Evolutionary conservation across 1,140 invertebrate species (phyloP).

Genomic region (Nephila pilipes): DNA sequence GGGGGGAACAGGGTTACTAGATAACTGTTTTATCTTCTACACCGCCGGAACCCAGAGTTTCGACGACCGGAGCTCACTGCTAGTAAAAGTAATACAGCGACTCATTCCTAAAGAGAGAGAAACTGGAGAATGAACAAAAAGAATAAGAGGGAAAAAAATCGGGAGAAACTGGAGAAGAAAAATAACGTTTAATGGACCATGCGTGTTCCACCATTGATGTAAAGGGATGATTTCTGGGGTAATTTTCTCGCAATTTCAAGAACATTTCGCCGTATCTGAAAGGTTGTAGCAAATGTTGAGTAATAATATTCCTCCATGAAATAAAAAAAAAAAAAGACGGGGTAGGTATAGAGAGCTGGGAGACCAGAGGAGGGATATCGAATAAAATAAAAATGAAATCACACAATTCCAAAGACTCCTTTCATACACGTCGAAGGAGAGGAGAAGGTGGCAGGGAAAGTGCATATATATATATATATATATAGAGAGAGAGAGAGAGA

Average conservation of each 20-base stretch:
- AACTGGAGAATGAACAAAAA: slow-evolving; percentile 26
- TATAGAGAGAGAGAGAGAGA: no score
- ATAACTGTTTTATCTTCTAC: slow-evolving; percentile 57
- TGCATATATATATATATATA: no score
- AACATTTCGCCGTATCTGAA: slow-evolving; percentile 69
- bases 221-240: slow-evolving; percentile 62
- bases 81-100: background rate
- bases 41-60: slow-evolving; percentile 7
- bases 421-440: background rate
- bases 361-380: background rate
- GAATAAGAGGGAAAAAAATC: slow-evolving; percentile 28
- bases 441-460: background rate
- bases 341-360: background rate
- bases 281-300: slow-evolving; percentile 66
- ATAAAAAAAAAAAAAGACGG: background rate
- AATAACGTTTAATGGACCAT: slow-evolving; percentile 69
- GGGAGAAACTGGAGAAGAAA: slow-evolving; percentile 51
- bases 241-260: slow-evolving; percentile 71
- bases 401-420: background rate
- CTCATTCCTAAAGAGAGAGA: slow-evolving; percentile 28
- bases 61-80: background rate
- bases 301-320: slow-evolving; percentile 64
- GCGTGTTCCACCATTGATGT: slow-evolving; percentile 70
- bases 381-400: slow-evolving; percentile 55
- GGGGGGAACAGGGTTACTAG: slow-evolving; percentile 9